A percentile compares a stretch with the other conserved stretches of the same genome.
These are phyloP conservation scores for Enteromius treurensis DNA, from an alignment of 2,797 vertebrate genomes.

Conservation along the genomic window DNA sequence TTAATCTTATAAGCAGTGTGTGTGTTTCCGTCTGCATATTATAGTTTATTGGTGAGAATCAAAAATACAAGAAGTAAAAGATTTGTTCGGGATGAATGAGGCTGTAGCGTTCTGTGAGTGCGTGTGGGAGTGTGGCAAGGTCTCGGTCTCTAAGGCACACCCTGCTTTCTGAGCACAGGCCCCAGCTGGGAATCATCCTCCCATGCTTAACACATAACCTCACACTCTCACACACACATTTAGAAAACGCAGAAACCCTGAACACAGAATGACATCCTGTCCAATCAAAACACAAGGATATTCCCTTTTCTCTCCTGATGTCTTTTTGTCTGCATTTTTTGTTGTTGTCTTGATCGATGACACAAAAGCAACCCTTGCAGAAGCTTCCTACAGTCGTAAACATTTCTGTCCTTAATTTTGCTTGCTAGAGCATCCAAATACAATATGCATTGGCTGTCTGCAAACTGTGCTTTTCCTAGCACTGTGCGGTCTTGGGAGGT, in stretches of 20 bases:
- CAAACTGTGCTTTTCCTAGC: neutral
- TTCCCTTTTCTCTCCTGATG: neutral
- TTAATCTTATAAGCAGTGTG: constrained; percentile 5
- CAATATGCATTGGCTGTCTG: constrained; percentile 1
- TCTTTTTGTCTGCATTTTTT: constrained; percentile 10
- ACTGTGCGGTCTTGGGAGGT: neutral
- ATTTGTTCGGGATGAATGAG: neutral
- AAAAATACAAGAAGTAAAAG: neutral
- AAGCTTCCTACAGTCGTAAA: constrained; percentile 22
- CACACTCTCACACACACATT: constrained; percentile 18
- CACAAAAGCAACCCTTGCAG: constrained; percentile 11
- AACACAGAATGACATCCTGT: constrained; percentile 21
- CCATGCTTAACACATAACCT: constrained; percentile 44
- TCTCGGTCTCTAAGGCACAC: constrained; percentile 34
- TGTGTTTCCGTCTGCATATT: neutral
- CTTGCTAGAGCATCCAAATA: constrained; percentile 8
- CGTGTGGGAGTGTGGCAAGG: constrained; percentile 9
- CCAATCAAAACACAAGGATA: constrained; percentile 15
- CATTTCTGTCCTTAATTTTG: constrained; percentile 15
- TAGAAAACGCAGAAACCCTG: neutral
- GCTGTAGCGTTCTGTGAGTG: neutral
- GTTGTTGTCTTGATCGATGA: constrained; percentile 17
- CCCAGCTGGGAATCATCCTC: constrained; percentile 48
- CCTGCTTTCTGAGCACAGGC: constrained; percentile 31
- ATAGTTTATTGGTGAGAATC: neutral